phyloP scores from a whole-genome alignment of 2,888 invertebrate genomes.

The Cordylochernes scorpioides region DNA sequence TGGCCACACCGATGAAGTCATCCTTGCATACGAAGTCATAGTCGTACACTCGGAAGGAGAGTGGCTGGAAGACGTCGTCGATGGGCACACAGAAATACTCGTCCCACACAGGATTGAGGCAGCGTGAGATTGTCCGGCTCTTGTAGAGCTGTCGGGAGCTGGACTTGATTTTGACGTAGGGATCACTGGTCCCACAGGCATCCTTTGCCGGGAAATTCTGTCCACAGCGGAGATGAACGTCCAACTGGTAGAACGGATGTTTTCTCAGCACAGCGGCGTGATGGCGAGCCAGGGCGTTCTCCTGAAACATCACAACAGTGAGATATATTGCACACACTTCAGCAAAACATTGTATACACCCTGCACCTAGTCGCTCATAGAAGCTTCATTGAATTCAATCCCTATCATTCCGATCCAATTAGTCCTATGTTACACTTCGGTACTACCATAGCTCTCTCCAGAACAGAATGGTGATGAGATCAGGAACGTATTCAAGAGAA shows the following conservation, averaged over 20 bases:
- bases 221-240: constrained; percentile 62
- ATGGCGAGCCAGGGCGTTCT: constrained; percentile 15
- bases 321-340: too few relatives aligned
- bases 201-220: constrained; percentile 73
- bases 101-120: constrained; percentile 92
- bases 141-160: constrained; percentile 65
- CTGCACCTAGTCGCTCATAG: too few relatives aligned
- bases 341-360: too few relatives aligned
- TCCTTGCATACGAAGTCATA: constrained; percentile 85
- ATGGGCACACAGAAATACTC: constrained; percentile 75
- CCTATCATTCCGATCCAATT: too few relatives aligned
- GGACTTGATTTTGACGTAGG: constrained; percentile 84
- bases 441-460: too few relatives aligned
- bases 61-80: constrained; percentile 55
- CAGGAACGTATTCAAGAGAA: too few relatives aligned
- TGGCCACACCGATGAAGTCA: constrained; percentile 86
- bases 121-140: constrained; percentile 72
- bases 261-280: constrained; percentile 29
- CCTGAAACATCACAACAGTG: constrained; percentile 15
- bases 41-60: constrained; percentile 78
- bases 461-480: too few relatives aligned
- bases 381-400: too few relatives aligned
- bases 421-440: too few relatives aligned
- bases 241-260: constrained; percentile 70
- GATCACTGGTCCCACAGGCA: constrained; percentile 90